Conservation (phyloP, 2,888 invertebrate genomes). For the Hoplodrina ambigua region DNA sequence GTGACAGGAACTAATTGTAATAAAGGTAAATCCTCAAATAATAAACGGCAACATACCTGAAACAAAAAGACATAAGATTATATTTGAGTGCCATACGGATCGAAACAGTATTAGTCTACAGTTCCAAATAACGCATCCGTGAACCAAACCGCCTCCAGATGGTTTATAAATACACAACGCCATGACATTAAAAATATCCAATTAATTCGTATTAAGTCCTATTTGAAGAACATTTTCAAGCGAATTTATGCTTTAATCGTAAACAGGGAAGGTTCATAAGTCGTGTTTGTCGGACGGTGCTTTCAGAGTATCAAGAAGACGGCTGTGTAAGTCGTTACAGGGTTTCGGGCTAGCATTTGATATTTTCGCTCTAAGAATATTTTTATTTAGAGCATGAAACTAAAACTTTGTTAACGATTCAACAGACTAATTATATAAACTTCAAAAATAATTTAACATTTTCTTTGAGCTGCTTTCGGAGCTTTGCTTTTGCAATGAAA, state of each 20-base stretch:
- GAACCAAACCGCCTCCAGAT: conserved; percentile 74
- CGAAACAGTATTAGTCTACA: conserved; percentile 35
- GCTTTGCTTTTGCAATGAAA: background rate
- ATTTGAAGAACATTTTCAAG: conserved; percentile 63
- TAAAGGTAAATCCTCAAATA: conserved; percentile 13
- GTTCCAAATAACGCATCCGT: conserved; percentile 69
- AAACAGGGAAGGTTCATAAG: conserved; percentile 55
- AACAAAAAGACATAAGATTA: conserved; percentile 62
- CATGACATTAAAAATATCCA: conserved; percentile 81
- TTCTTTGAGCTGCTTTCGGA: conserved; percentile 6
- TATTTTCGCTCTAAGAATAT: conserved; percentile 75
- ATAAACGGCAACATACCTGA: conserved; percentile 69
- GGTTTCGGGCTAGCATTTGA: conserved; percentile 76
- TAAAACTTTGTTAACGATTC: conserved; percentile 49
- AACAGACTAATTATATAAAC: conserved; percentile 33
- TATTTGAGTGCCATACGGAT: conserved; percentile 28
- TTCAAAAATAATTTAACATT: conserved; percentile 20
- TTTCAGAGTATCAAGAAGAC: conserved; percentile 73
- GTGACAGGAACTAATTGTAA: background rate
- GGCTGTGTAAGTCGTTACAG: conserved; percentile 76
- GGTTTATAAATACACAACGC: conserved; percentile 81
- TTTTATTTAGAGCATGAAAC: conserved; percentile 64
- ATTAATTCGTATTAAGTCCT: conserved; percentile 77
- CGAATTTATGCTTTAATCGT: conserved; percentile 67
- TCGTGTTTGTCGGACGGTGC: conserved; percentile 56